phyloP scores from a whole-genome alignment of 2,797 vertebrate species.

The Spinibarbus caldwelli region DNA sequence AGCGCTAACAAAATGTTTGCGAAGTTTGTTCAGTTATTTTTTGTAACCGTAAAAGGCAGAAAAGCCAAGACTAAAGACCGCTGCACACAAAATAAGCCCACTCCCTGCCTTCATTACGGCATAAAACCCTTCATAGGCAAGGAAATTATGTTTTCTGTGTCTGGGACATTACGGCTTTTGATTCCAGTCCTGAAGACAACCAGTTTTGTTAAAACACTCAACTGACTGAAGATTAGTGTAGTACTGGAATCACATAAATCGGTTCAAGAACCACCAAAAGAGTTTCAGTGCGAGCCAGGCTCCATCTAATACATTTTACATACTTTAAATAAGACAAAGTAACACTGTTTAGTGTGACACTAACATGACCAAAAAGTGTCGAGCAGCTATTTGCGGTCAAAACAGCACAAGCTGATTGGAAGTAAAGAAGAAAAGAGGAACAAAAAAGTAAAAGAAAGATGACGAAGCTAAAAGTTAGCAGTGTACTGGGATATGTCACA shows the following conservation, averaged over 20 bases:
- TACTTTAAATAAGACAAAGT: constrained; percentile 27
- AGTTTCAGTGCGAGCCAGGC: constrained; percentile 16
- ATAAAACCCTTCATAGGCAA: not conserved
- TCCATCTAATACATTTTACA: not conserved
- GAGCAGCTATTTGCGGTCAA: constrained; percentile 54
- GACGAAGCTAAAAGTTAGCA: not conserved
- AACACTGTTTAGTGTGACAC: constrained; percentile 53
- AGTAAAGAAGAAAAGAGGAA: not conserved
- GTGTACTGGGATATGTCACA: constrained; percentile 29
- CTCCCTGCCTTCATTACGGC: not conserved
- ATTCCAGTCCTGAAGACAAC: not conserved
- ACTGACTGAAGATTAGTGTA: constrained; percentile 12
- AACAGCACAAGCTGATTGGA: constrained; percentile 60
- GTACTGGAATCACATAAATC: not conserved
- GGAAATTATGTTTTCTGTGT: not conserved
- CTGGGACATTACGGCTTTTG: not conserved
- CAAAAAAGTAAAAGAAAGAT: constrained; percentile 33
- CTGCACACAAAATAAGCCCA: not conserved
- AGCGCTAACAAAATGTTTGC: constrained; percentile 24
- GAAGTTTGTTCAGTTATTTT: not conserved
- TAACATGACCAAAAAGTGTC: constrained; percentile 4
- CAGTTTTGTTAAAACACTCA: not conserved
- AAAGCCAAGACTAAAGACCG: not conserved
- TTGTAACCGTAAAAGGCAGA: not conserved
- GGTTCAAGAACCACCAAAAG: not conserved